Base-by-base conservation (phyloP, 2,797 vertebrate genomes). In the Monodelphis domestica region DNA sequence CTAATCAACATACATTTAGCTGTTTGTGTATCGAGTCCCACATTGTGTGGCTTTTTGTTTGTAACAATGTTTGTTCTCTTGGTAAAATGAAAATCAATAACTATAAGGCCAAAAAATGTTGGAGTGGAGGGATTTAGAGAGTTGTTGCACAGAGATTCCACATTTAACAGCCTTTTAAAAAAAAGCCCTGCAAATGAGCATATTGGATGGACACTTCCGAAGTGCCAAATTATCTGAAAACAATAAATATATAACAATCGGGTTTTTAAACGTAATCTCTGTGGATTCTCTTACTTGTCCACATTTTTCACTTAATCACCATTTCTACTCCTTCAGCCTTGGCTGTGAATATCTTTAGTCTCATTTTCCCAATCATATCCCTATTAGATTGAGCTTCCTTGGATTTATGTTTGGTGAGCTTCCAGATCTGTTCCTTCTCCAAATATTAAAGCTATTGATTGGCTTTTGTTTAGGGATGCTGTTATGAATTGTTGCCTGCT, bases 401-500 rank as follows among this genome's bases (percentile, higher is more conserved):
- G 26, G 84, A 84, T 93, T 97, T 94, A 38, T 59, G 1, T 93
- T 96, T 17, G 53, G 89, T 94, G 53, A 90, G 15, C 4, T 90
- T 89, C 12, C 45, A 92, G 45, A 92, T 89, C 91, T 93, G 6
- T 30, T 93, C 5, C 30, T 95, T 96, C 53, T 94, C 21, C 54
- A 94, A 94, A 95, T 94, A 94, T 90, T 91, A 94, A 90, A 78
- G 90, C 54, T 87, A 94, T 45, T 89, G 52, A 92, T 30, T 87
- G 9, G 70, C 33, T 89, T 97, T 96, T 96, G 7, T 92, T 78
- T 91, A 95, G 56, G 78, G 54, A 84, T 96, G 57, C 0, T 97
- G 3, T 89, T 94, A 91, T 95, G 92, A 97, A 89, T 90, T 94
- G 78, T 88, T 87, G 89, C 90, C 90, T 97, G 57, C 57, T 96